Base-by-base conservation (phyloP, 1,140 invertebrate genomes). In the Bicyclus anynana region DNA sequence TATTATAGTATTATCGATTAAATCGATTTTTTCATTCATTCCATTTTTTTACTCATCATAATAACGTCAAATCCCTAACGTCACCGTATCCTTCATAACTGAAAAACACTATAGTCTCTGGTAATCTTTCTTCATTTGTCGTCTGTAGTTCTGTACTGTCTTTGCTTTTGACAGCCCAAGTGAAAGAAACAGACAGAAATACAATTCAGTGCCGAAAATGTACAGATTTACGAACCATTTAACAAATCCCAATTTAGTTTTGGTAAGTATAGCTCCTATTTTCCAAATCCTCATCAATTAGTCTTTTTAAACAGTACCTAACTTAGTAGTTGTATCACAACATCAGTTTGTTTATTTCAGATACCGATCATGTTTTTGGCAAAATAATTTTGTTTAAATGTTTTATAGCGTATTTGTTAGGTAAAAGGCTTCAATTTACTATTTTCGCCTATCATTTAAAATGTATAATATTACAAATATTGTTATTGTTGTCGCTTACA, bases 141-240 rank as follows among this genome's bases (percentile, higher is more conserved):
- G n/a, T n/a, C n/a, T n/a, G n/a, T n/a, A n/a, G n/a, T n/a, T n/a
- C n/a, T n/a, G n/a, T n/a, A n/a, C 5, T 20, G 48, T 21, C 21
- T 72, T 73, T 66, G 70, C 71, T 75, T 81, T 77, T 81, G 80
- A 80, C 80, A 77, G 74, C 65, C 72, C 72, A 67, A 79, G 73
- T 74, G 69, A 67, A 74, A 76, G 40, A 78, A 21, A 37, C 10
- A 23, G 5, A 26, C 5, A 20, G 72, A 77, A 72, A 73, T 27
- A 7, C 26, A 26, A 7, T 77, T 75, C 66, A 70, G 67, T 81
- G 72, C 77, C 81, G 77, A 84, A 87, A 85, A 87, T 87, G 84
- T 83, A 81, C 50, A 83, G 74, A 84, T 82, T 87, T 80, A 77
- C 77, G 46, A 85, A 77, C 44, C 71, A 79, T 75, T 67, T 87